Evolutionary conservation across 2,888 invertebrate genomes (phyloP).

Genomic region (Megastigmus dorsalis): DNA sequence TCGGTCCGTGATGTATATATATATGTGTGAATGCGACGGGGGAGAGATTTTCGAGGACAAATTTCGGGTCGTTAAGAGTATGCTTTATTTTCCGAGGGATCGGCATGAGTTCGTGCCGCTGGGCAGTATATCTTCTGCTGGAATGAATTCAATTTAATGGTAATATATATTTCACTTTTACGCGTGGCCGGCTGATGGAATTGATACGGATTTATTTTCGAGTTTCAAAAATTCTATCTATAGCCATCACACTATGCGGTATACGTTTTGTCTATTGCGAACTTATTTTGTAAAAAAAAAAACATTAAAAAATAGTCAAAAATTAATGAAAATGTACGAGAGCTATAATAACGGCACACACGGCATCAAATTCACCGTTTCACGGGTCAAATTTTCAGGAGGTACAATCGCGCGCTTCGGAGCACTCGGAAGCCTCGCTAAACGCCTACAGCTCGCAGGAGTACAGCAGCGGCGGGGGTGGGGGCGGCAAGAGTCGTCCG

Average conservation of each 20-base stretch:
- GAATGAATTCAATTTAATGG: too few species aligned
- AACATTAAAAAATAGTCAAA: not conserved
- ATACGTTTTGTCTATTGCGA: too few species aligned
- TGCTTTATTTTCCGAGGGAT: not conserved
- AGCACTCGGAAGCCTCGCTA: constrained; percentile 62
- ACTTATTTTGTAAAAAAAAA: too few species aligned
- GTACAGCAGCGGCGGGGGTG: constrained; percentile 47
- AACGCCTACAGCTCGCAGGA: constrained; percentile 68
- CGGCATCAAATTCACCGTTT: too few species aligned
- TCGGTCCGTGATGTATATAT: not conserved
- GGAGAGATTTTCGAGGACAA: not conserved
- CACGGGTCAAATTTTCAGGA: constrained; percentile 66
- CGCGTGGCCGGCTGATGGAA: too few species aligned
- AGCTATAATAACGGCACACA: too few species aligned
- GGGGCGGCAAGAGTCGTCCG: constrained; percentile 77
- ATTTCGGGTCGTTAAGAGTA: not conserved
- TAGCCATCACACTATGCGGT: too few species aligned
- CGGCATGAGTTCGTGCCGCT: too few species aligned
- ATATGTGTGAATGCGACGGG: not conserved
- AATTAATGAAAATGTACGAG: not conserved
- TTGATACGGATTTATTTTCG: too few species aligned
- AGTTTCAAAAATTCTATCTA: too few species aligned
- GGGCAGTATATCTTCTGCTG: too few species aligned
- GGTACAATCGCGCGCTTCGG: constrained; percentile 65
- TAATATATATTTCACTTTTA: too few species aligned